These are phyloP conservation scores for Petrolisthes manimaculis DNA, from an alignment of 2,888 invertebrate genomes.

Conservation along the genomic window DNA sequence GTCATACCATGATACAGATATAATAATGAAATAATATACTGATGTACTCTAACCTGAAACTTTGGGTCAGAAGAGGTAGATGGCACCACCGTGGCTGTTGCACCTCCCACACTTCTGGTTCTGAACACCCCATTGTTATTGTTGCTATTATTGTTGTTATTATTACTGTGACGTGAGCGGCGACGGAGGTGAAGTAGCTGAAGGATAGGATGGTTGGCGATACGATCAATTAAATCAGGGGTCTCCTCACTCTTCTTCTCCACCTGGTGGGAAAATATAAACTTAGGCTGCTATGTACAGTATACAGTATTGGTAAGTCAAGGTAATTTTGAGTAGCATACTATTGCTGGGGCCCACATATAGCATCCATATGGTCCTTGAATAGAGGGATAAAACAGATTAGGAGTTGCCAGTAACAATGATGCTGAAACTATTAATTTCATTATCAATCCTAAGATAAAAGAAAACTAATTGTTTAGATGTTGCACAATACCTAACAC, in stretches of 20 bases:
- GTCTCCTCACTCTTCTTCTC: conserved; percentile 61
- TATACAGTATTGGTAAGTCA: neutral
- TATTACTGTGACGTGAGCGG: conserved; percentile 27
- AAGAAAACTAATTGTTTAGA: too few relatives aligned
- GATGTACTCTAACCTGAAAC: conserved; percentile 38
- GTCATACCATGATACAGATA: too few relatives aligned
- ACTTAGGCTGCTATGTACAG: neutral
- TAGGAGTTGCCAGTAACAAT: too few relatives aligned
- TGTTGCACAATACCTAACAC: too few relatives aligned
- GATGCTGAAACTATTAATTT: too few relatives aligned
- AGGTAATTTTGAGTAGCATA: neutral
- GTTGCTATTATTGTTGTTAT: conserved; percentile 18
- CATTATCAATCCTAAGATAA: too few relatives aligned
- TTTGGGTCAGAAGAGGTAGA: conserved; percentile 61
- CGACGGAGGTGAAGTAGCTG: conserved; percentile 61
- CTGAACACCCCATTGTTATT: conserved; percentile 13
- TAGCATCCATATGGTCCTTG: neutral
- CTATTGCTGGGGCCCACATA: neutral
- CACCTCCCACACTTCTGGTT: conserved; percentile 15
- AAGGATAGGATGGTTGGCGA: conserved; percentile 65
- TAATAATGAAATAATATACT: too few relatives aligned
- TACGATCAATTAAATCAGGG: conserved; percentile 64
- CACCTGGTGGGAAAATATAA: conserved; percentile 51
- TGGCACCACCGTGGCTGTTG: conserved; percentile 32
- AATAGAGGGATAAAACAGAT: too few relatives aligned